Evolutionary conservation across 2,888 invertebrate genomes (phyloP).

Genomic region (Ormyrus rosae): DNA sequence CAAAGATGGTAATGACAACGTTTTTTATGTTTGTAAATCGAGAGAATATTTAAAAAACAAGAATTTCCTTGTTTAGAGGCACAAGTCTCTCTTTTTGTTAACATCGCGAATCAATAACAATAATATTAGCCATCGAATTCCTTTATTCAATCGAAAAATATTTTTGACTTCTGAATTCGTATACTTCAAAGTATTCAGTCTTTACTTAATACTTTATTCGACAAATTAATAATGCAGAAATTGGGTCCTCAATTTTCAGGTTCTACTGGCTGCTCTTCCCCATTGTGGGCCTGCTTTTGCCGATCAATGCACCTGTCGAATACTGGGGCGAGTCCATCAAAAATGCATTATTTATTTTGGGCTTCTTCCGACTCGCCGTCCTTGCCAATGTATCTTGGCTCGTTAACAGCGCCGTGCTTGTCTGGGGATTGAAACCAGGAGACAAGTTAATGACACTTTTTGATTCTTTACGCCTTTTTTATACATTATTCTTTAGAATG

Average conservation of each 20-base stretch:
- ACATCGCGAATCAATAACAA: too few relatives aligned
- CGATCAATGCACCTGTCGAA: conserved; percentile 86
- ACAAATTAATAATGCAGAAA: too few relatives aligned
- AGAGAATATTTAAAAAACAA: too few relatives aligned
- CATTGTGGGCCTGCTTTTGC: conserved; percentile 82
- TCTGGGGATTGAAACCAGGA: conserved; percentile 85
- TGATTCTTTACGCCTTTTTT: conserved; percentile 62
- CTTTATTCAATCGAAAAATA: too few relatives aligned
- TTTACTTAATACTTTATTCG: too few relatives aligned
- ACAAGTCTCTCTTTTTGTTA: too few relatives aligned
- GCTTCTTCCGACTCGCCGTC: conserved; percentile 83
- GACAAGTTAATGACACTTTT: conserved; percentile 81
- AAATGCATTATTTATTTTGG: conserved; percentile 81
- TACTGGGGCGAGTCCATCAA: conserved; percentile 86
- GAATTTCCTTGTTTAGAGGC: too few relatives aligned
- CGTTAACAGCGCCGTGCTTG: conserved; percentile 83
- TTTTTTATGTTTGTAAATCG: too few relatives aligned
- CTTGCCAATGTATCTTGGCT: conserved; percentile 83
- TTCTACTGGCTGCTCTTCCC: conserved; percentile 83
- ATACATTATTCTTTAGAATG: conserved; percentile 67
- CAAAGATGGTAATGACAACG: conserved; percentile 82
- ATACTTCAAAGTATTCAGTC: too few relatives aligned
- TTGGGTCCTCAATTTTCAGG: conserved; percentile 74
- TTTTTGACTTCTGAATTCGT: too few relatives aligned
- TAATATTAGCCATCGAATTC: too few relatives aligned